Percentiles rank a stretch among this genome's conserved stretches.
These are phyloP conservation scores for Tylochromis polylepis DNA, from an alignment of 2,113 vertebrate species.

Conservation along the genomic window DNA sequence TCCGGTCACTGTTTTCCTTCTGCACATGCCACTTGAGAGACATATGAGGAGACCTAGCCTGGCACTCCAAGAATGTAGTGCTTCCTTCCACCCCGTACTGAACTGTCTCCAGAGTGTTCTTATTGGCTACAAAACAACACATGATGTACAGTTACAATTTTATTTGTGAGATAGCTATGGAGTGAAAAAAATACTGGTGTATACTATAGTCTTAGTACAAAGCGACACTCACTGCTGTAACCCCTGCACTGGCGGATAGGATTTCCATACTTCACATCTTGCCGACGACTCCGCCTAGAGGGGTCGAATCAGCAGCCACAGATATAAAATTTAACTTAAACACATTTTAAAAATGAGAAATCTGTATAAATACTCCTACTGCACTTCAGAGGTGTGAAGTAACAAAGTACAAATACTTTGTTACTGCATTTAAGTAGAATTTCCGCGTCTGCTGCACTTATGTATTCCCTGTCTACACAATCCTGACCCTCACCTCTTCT, in stretches of 20 bases:
- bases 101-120: slow-evolving; percentile 84
- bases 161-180: not conserved
- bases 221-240: slow-evolving; percentile 73
- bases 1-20: slow-evolving; percentile 91
- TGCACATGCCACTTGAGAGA: slow-evolving; percentile 94
- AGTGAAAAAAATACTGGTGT: not conserved
- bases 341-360: not conserved
- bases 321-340: slow-evolving; percentile 20
- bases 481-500: slow-evolving; percentile 84
- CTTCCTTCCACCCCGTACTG: slow-evolving; percentile 96
- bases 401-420: not conserved
- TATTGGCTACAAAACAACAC: slow-evolving; percentile 78
- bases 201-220: not conserved
- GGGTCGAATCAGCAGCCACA: slow-evolving; percentile 26
- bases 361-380: not conserved
- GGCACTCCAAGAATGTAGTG: slow-evolving; percentile 93
- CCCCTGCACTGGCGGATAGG: slow-evolving; percentile 82
- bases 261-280: slow-evolving; percentile 83
- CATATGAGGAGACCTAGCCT: slow-evolving; percentile 91
- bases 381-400: not conserved
- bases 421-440: not conserved
- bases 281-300: slow-evolving; percentile 78
- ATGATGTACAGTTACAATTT: not conserved
- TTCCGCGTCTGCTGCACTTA: not conserved
- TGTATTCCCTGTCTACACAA: not conserved